A percentile compares a stretch with the other conserved stretches of the same genome.
Conservation (phyloP, 2,797 vertebrate species). For the Mus minutoides region DNA sequence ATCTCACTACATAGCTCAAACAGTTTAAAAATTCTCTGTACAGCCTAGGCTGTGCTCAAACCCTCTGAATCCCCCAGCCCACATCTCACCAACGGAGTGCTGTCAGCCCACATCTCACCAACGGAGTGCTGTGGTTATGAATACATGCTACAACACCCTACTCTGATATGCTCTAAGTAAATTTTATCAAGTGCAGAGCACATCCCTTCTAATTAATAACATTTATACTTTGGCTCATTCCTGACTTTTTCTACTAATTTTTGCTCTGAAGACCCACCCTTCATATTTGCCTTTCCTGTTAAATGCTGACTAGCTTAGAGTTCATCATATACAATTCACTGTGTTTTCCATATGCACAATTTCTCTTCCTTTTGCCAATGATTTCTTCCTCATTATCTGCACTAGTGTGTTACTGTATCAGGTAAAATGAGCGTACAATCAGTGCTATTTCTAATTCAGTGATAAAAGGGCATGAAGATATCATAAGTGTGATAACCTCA, state of each 20-base stretch:
- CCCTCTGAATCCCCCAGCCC: not conserved
- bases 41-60: not conserved
- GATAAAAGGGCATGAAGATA: not conserved
- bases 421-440: not conserved
- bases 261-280: not conserved
- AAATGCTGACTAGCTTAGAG: not conserved
- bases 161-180: not conserved
- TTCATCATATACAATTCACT: not conserved
- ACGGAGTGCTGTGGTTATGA: not conserved
- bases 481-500: not conserved
- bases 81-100: no score
- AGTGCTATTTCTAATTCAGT: not conserved
- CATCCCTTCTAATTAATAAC: not conserved
- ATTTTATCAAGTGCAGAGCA: not conserved
- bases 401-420: not conserved
- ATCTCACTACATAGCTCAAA: not conserved
- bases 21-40: not conserved
- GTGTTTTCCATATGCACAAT: no score
- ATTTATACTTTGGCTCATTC: not conserved
- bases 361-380: not conserved
- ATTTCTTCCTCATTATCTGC: not conserved
- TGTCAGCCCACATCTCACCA: no score
- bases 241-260: not conserved
- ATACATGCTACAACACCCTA: no score
- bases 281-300: not conserved